Base-by-base conservation (phyloP, 2,888 invertebrate species). In the Folsomia candida region DNA sequence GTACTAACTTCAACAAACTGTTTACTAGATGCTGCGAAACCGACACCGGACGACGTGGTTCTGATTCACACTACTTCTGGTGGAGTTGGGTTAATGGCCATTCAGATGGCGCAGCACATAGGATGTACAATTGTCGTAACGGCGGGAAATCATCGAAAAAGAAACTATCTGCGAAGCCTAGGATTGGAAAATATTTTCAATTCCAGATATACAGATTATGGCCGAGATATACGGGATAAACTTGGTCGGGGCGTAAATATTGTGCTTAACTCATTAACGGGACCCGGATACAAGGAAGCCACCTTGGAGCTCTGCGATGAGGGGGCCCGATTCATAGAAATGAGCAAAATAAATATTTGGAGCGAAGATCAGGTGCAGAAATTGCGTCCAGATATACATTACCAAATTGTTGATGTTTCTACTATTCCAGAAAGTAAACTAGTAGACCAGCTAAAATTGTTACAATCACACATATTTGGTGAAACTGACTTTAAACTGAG, bases 31-130 rank as follows among this genome's bases (percentile, higher is more conserved):
- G 58, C 65, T 1, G 68, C 71, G 2, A n/a, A 71, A 11, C 14
- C 68, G 9, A 58, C 64, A 37, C 3, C 25, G 4, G 29, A 37
- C 3, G 68, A 71, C 28, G 37, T 24, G 9, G 58, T 70, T 18
- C 59, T 70, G 3, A 64, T 64, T 51, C 64, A 64, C 25, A 27
- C 64, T 4, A 51, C 64, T 24, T 51, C 64, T 51, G 64, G 64
- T 2, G 72, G 72, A 2, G 72, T 72, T 47, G 72, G 72, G 0
- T 61, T 72, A 2, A 3, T 1, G 11, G 69, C 71, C n/a, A 67
- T 74, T 27, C 64, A 74, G 51, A 20, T 71, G 20, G 66, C 29
- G 2, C 66, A 51, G 24, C 25, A 67, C n/a, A 2, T 37, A 2
- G 68, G 68, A 2, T 57, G 28, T 2, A 67, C 62, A 1, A 59